Evolutionary conservation across 2,797 vertebrate species (phyloP).

Genomic region (Prionace glauca): DNA sequence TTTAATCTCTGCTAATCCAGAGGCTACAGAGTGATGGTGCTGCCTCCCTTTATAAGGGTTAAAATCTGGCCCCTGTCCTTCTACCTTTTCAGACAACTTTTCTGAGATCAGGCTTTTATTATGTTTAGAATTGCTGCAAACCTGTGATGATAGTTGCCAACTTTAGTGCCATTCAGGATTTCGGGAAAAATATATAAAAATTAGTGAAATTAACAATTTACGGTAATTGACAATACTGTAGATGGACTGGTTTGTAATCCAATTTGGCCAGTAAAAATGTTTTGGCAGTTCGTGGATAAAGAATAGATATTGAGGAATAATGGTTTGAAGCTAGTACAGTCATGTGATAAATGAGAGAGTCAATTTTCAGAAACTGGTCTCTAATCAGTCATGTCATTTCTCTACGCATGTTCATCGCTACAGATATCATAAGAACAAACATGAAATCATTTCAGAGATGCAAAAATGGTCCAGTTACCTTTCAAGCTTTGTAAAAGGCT

Average conservation of each 20-base stretch:
- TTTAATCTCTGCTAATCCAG: neutral
- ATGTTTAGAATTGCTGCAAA: neutral
- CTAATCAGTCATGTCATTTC: neutral
- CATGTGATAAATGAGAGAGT: neutral
- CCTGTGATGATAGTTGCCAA: neutral
- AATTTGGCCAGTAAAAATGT: neutral
- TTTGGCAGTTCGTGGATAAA: neutral
- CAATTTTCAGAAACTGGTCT: neutral
- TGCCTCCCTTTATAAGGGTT: neutral
- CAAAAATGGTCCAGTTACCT: neutral
- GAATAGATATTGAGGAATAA: neutral
- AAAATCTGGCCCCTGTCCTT: no score
- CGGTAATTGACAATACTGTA: neutral
- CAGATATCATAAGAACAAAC: neutral
- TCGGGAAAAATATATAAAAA: neutral
- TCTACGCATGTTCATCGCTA: neutral
- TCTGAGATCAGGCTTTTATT: neutral
- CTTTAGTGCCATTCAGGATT: neutral
- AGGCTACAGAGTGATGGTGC: neutral
- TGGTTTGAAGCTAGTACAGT: neutral
- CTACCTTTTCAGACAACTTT: neutral
- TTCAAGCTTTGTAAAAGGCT: neutral
- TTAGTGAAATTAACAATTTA: neutral
- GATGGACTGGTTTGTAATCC: neutral
- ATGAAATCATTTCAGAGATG: neutral